Evolutionary conservation across 2,888 invertebrate species (phyloP), one percentile per base, ranked within the genome.

Genomic region (Hydropsyche betteni): DNA sequence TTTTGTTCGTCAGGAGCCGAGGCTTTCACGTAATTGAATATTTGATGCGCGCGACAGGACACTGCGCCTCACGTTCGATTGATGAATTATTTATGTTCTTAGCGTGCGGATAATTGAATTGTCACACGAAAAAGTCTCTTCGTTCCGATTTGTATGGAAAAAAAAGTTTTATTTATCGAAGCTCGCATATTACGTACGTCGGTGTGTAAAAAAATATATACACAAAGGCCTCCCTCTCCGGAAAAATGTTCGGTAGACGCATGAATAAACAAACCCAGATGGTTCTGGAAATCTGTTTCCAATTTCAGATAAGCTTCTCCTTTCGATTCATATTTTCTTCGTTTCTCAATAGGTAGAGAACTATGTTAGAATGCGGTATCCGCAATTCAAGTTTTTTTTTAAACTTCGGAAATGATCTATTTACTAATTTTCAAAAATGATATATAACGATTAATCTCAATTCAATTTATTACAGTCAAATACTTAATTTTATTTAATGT

Each of bases 291-390:
- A 78, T 78, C 78, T 78, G 78, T 78, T 78, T 78, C 75, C 78
- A 78, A 78, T 78, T 78, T 78, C 70, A 78, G 78, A 78, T 78
- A 78, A 76, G 78, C 78, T 70, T 75, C 64, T 73, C 74, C 71
- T 74, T 74, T 74, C 76, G 75, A 76, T 78, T 76, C 77, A 78
- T 78, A 78, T 76, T 78, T 78, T 72, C 72, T 71, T 72, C 55
- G 44, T 44, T 44, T 44, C 10, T 44, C 44, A 44, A 44, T 8
- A 44, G 44, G 44, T 44, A 44, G 6, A 10, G 44, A 44, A 44
- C 44, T 6, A 10, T 10, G 44, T 6, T 44, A 44, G 10, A 44
- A 44, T 44, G 4, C 10, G 44, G 44, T 44, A 44, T 6, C 44
- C 44, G 44, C 6, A 44, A 44, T 44, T 0, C 24, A 24, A 0